Base-by-base conservation (phyloP, 2,113 vertebrate genomes). In the Lamprologus speciosus region DNA sequence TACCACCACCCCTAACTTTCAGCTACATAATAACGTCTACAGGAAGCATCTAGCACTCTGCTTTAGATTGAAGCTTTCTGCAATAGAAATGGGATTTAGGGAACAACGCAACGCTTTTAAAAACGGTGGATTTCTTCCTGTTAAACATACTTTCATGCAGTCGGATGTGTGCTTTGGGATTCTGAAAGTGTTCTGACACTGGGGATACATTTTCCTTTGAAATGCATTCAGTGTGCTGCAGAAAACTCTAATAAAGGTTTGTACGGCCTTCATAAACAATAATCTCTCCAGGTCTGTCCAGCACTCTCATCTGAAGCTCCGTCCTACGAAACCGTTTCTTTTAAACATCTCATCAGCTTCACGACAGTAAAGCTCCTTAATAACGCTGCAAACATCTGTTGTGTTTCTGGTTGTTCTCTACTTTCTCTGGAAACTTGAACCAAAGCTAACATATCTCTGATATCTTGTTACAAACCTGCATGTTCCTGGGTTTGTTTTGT, bases 271-370 rank as follows among this genome's bases (percentile, higher is more conserved):
- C 37, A 45, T 9, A 4, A 26, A 73, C 21, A 73, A 70, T 6
- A 14, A 45, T 45, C 21, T 73, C 8, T 45, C 37, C 21, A 26
- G 9, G 12, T 73, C 8, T 9, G n/a, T 42, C 37, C 65, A 73
- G 8, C 65, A 70, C 37, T 10, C 37, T 70, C 21, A 23, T 5
- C 21, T 73, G 68, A 73, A 45, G 68, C 40, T 45, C 21, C 2
- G 40, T 26, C 21, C 68, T 73, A 26, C 3, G 5, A 9, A 16
- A 14, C 13, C 0, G 1, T 9, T 26, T 10, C 0, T 26, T 70
- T 26, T 73, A 45, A 45, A 2, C 37, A 7, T 2, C 68, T 45
- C 23, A 73, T 16, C 21, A 45, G 68, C 5, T 26, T 26, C 21
- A 16, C 0, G 40, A 73, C 68, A 17, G 68, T 70, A 70, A 70